A percentile compares a stretch with the other conserved stretches of the same genome.
Conservation (phyloP, 1,140 invertebrate species). For the Monomorium pharaonis region DNA sequence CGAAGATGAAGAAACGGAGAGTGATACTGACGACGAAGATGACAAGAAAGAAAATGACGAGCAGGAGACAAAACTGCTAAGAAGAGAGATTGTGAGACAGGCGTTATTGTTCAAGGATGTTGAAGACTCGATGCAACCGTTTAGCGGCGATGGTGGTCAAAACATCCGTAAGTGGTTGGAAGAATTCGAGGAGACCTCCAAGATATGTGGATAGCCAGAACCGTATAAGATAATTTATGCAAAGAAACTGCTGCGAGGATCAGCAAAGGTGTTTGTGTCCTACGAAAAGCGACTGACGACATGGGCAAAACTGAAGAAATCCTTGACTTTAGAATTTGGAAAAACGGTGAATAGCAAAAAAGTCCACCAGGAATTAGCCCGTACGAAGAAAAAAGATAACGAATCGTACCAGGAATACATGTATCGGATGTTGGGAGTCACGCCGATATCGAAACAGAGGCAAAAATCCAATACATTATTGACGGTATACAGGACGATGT, state of each 20-base stretch:
- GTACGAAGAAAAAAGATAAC: conserved; percentile 17
- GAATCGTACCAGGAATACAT: conserved; percentile 38
- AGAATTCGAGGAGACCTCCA: conserved; percentile 3
- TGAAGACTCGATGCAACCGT: conserved; percentile 16
- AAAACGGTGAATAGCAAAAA: background rate
- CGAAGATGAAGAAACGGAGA: no score
- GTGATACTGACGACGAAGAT: no score
- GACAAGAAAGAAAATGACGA: no score
- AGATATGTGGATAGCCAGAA: background rate
- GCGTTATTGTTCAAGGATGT: conserved; percentile 17
- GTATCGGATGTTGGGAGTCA: conserved; percentile 14
- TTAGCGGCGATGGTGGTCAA: background rate
- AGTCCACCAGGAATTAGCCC: conserved; percentile 18
- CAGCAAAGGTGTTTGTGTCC: conserved; percentile 24
- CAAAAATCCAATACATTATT: conserved; percentile 52
- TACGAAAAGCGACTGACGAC: background rate
- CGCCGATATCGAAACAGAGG: conserved; percentile 25
- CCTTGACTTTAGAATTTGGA: background rate
- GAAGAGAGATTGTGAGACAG: no score
- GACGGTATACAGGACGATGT: conserved; percentile 21
- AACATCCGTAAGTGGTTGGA: background rate
- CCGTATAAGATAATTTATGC: conserved; percentile 42
- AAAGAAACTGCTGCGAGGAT: conserved; percentile 4
- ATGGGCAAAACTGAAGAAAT: conserved; percentile 11
- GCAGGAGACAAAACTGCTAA: no score